A percentile compares a stretch with the other conserved stretches of the same genome.
These are phyloP conservation scores for Dynastes hyllus DNA, from an alignment of 2,888 invertebrate genomes.

Conservation along the genomic window DNA sequence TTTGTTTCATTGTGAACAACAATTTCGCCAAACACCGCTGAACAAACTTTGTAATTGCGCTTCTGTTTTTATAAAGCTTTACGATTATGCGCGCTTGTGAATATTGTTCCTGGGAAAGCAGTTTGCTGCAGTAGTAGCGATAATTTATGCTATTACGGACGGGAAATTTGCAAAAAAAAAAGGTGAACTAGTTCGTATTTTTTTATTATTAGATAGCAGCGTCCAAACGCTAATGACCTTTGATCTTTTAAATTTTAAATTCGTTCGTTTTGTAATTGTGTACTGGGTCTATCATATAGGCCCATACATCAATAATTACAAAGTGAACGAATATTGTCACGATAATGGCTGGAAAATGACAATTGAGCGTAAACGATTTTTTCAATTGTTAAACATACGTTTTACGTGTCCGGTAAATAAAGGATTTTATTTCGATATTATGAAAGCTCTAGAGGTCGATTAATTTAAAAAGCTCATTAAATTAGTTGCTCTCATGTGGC, in stretches of 20 bases:
- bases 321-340: not conserved
- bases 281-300: not conserved
- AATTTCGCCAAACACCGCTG: constrained; percentile 23
- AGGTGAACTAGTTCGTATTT: not conserved
- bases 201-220: not conserved
- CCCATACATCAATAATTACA: not conserved
- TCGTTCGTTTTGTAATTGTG: not conserved
- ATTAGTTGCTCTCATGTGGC: not conserved
- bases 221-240: not conserved
- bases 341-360: not conserved
- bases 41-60: constrained; percentile 46
- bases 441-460: not conserved
- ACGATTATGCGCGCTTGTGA: constrained; percentile 24
- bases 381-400: not conserved
- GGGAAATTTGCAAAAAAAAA: constrained; percentile 16
- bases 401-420: not conserved
- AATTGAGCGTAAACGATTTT: not conserved
- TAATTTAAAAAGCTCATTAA: constrained; percentile 22
- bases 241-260: not conserved
- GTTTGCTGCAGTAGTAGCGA: constrained; percentile 20
- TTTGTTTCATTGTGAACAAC: constrained; percentile 36
- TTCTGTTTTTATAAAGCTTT: constrained; percentile 41
- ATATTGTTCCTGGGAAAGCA: constrained; percentile 33
- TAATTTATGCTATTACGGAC: constrained; percentile 26
- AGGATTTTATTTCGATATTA: constrained; percentile 19